Evolutionary conservation across 1,140 invertebrate species (phyloP).

Genomic region (Mylabris phalerata): DNA sequence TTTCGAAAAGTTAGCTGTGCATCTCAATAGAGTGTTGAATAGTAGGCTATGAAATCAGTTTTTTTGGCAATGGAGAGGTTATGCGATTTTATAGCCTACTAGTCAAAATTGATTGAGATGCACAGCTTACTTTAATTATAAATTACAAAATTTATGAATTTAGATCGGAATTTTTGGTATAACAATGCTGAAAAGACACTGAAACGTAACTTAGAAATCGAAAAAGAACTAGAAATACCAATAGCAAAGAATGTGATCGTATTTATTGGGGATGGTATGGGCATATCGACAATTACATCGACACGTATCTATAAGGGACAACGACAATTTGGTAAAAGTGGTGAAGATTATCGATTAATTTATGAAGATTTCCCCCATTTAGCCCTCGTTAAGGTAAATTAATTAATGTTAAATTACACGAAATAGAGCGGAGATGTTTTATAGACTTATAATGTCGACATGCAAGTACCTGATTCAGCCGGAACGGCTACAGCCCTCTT

Average conservation of each 20-base stretch:
- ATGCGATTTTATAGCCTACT: too few species aligned
- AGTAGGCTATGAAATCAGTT: too few species aligned
- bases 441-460: constrained; percentile 83
- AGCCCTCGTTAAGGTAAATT: constrained; percentile 71
- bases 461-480: constrained; percentile 83
- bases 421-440: constrained; percentile 43
- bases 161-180: constrained; percentile 13
- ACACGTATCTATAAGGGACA: constrained; percentile 60
- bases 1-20: too few species aligned
- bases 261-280: constrained; percentile 94
- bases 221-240: constrained; percentile 25
- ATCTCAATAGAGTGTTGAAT: too few species aligned
- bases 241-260: constrained; percentile 84
- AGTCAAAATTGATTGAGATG: too few species aligned
- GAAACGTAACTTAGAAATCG: constrained; percentile 1
- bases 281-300: constrained; percentile 80
- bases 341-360: constrained; percentile 60
- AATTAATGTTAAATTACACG: constrained; percentile 50
- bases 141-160: neutral
- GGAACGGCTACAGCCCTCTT: constrained; percentile 71
- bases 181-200: constrained; percentile 4
- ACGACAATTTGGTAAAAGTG: constrained; percentile 53
- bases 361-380: constrained; percentile 82
- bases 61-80: too few species aligned
- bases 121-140: too few species aligned